Conservation (phyloP, 2,797 vertebrate genomes). For the Helostoma temminkii region DNA sequence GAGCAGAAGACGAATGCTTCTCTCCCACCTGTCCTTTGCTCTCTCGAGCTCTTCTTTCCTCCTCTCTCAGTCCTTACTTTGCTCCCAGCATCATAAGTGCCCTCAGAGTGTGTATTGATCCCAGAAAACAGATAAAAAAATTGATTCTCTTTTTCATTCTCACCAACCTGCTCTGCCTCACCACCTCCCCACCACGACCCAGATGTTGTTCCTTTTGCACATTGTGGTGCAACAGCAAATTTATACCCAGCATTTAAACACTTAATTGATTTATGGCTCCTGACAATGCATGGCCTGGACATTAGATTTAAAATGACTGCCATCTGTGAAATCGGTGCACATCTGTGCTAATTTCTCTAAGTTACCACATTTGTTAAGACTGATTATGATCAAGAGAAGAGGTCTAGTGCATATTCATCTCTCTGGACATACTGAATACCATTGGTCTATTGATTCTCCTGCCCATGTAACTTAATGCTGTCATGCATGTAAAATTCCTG, state of each 20-base stretch:
- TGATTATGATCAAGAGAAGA: slow-evolving; percentile 16
- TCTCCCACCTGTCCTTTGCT: slow-evolving; percentile 28
- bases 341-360: slow-evolving; percentile 23
- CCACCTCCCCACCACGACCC: neutral
- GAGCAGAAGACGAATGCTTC: slow-evolving; percentile 40
- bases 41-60: slow-evolving; percentile 37
- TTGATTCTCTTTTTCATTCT: slow-evolving; percentile 45
- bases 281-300: slow-evolving; percentile 13
- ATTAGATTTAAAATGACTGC: slow-evolving; percentile 25
- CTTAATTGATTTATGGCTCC: slow-evolving; percentile 1
- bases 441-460: too few species aligned
- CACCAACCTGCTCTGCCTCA: neutral
- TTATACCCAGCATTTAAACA: neutral
- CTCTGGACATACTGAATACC: neutral
- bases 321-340: slow-evolving; percentile 33
- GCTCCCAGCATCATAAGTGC: slow-evolving; percentile 21
- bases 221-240: slow-evolving; percentile 16
- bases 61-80: slow-evolving; percentile 22
- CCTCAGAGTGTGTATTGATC: slow-evolving; percentile 63
- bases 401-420: slow-evolving; percentile 8
- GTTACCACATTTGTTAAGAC: neutral
- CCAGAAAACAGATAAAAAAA: slow-evolving; percentile 50
- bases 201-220: slow-evolving; percentile 36
- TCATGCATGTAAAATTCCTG: neutral
- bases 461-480: neutral